phyloP scores from a whole-genome alignment of 1,140 invertebrate species.

The Drusus annulatus region DNA sequence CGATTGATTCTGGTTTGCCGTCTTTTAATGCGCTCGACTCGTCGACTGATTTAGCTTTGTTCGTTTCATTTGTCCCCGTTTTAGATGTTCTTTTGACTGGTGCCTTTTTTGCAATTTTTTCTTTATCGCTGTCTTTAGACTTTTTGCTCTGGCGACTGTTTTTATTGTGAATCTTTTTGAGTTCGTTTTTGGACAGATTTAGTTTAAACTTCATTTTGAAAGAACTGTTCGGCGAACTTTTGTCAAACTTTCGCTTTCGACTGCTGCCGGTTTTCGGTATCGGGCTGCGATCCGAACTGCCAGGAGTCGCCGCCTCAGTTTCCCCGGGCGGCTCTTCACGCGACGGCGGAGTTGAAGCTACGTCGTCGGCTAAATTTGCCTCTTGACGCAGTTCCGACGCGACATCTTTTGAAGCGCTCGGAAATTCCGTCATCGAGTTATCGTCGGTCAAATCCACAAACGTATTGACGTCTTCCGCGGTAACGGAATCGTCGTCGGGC shows the following conservation, averaged over 20 bases:
- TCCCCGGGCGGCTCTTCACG: neutral
- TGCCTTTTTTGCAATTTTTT: too few species aligned
- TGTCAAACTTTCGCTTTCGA: neutral
- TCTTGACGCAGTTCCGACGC: too few species aligned
- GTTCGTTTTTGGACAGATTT: neutral
- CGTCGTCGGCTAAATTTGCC: too few species aligned
- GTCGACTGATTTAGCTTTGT: too few species aligned
- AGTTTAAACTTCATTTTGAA: constrained; percentile 3
- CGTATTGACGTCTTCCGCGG: neutral
- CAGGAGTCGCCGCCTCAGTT: neutral
- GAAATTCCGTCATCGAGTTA: neutral
- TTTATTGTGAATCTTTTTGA: neutral
- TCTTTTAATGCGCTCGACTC: too few species aligned
- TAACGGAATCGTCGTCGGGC: neutral
- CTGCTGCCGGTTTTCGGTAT: neutral
- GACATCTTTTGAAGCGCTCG: neutral
- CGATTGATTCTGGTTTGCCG: too few species aligned
- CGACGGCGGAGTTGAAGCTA: neutral
- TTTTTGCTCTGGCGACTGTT: neutral
- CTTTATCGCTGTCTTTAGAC: neutral
- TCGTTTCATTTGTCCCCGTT: too few species aligned
- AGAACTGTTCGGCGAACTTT: neutral
- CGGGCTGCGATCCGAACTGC: neutral
- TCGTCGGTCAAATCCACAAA: neutral
- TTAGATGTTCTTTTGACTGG: too few species aligned